phyloP scores from a whole-genome alignment of 1,140 invertebrate species.

The Drosophila azteca region DNA sequence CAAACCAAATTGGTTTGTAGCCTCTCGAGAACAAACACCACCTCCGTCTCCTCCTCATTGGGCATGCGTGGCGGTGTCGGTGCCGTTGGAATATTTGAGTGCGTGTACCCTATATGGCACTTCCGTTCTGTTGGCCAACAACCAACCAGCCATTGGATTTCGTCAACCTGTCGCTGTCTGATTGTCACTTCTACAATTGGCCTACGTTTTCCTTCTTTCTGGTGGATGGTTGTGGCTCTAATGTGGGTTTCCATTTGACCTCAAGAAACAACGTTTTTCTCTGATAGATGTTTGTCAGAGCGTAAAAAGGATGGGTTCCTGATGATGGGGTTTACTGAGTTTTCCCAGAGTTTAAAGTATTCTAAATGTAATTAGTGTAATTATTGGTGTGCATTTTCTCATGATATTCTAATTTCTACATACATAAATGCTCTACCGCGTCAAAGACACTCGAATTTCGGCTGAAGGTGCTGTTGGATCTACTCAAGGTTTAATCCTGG shows the following conservation, averaged over 20 bases:
- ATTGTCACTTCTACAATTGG: conserved; percentile 43
- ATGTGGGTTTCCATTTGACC: conserved; percentile 21
- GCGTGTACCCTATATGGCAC: conserved; percentile 55
- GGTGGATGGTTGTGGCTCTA: conserved; percentile 6
- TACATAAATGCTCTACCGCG: too few relatives aligned
- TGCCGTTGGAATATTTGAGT: conserved; percentile 39
- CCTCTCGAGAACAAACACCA: conserved; percentile 24
- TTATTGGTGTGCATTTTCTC: background rate
- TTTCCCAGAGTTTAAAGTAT: background rate
- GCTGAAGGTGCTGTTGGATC: too few relatives aligned
- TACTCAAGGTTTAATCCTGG: too few relatives aligned
- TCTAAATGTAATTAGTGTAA: conserved; percentile 16
- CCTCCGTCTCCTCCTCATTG: conserved; percentile 42
- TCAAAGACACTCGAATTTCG: too few relatives aligned
- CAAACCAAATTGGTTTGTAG: conserved; percentile 18
- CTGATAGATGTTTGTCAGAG: conserved; percentile 24
- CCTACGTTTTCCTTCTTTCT: conserved; percentile 26
- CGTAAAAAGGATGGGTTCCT: conserved; percentile 20
- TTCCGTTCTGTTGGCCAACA: conserved; percentile 61
- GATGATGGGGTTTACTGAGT: background rate
- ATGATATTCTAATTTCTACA: too few relatives aligned
- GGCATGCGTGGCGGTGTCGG: conserved; percentile 34
- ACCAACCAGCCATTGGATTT: conserved; percentile 17
- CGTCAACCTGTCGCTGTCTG: conserved; percentile 37
- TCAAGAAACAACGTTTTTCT: conserved; percentile 27